These are phyloP conservation scores for Formicarius rufipectus DNA, from an alignment of 2,113 vertebrate genomes.

Conservation along the genomic window DNA sequence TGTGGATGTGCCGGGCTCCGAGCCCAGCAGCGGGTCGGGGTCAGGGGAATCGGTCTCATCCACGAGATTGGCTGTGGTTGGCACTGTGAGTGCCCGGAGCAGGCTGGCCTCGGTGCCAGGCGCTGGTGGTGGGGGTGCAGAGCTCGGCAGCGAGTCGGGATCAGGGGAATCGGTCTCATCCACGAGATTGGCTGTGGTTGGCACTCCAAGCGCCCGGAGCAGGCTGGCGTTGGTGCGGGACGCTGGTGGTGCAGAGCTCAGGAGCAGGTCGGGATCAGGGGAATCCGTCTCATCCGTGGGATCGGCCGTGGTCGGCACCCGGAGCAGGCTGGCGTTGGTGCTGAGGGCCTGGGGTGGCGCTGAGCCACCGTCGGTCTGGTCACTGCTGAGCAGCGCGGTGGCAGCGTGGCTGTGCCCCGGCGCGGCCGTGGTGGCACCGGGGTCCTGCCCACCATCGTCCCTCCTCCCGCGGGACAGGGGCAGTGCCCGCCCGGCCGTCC, in stretches of 20 bases:
- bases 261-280: neutral
- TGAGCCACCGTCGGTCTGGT: rapidly evolving
- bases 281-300: neutral
- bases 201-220: rapidly evolving
- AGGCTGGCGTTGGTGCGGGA: neutral
- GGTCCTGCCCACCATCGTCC: neutral
- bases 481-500: rapidly evolving
- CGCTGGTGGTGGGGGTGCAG: rapidly evolving
- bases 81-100: rapidly evolving
- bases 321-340: neutral
- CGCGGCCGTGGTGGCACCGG: rapidly evolving
- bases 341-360: rapidly evolving
- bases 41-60: neutral
- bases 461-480: neutral
- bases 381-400: rapidly evolving
- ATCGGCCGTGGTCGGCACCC: rapidly evolving
- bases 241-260: neutral
- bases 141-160: rapidly evolving
- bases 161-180: neutral
- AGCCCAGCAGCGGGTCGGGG: neutral
- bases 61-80: rapidly evolving
- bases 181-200: rapidly evolving
- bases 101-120: neutral
- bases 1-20: neutral
- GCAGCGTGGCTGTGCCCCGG: rapidly evolving